These are phyloP conservation scores for Choreutis nemorana DNA, from an alignment of 2,888 invertebrate species.

Conservation along the genomic window DNA sequence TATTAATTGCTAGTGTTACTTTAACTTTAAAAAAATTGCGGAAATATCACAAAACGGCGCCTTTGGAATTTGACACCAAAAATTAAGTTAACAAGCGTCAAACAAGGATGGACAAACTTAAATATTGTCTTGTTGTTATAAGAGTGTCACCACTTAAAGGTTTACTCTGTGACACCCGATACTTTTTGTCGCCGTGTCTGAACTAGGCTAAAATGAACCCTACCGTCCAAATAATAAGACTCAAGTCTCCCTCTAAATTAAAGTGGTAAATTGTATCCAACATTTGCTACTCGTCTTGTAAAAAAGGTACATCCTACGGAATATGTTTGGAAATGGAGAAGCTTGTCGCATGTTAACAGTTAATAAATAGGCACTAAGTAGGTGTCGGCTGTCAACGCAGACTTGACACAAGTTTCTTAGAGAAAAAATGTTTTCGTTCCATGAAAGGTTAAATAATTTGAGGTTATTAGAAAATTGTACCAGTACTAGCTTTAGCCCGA, in stretches of 20 bases:
- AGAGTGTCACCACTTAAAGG: constrained; percentile 48
- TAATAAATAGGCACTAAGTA: constrained; percentile 2
- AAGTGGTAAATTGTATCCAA: constrained; percentile 7
- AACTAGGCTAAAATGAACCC: background rate
- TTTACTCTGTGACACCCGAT: constrained; percentile 37
- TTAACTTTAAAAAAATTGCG: no score
- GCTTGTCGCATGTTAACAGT: constrained; percentile 17
- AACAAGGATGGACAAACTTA: no score
- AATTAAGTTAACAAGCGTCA: no score
- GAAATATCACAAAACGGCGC: no score
- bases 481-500: no score
- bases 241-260: no score
- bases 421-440: no score
- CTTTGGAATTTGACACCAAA: no score
- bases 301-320: constrained; percentile 28
- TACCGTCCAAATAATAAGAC: background rate
- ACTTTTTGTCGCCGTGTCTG: constrained; percentile 12
- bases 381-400: background rate
- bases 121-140: constrained; percentile 53
- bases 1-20: no score
- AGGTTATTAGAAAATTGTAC: no score
- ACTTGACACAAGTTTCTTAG: no score
- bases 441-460: no score
- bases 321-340: constrained; percentile 32
- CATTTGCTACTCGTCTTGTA: constrained; percentile 42